Conservation (phyloP, 2,797 vertebrate species). For the Mycteria americana region DNA sequence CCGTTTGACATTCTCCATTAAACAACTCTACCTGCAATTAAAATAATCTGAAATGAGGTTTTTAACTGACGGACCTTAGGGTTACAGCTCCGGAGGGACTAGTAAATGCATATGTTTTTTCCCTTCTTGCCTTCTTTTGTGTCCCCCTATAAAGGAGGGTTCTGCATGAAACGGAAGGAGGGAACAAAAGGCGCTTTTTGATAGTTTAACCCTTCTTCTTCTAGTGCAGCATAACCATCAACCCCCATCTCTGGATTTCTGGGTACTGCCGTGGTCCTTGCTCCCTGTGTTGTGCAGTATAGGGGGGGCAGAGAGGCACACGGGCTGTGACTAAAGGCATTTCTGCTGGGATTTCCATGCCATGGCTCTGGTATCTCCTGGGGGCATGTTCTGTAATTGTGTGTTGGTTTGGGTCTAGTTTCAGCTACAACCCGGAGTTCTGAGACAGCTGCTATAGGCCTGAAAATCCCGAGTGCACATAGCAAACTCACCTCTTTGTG, state of each 20-base stretch:
- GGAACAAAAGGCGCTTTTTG: not conserved
- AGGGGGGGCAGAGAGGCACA: not conserved
- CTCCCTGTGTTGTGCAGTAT: no score
- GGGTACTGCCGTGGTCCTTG: not conserved
- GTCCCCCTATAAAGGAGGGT: not conserved
- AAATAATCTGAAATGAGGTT: not conserved
- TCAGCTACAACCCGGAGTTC: not conserved
- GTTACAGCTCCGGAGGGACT: not conserved
- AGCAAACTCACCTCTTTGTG: not conserved
- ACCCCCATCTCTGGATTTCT: not conserved
- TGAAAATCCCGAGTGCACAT: not conserved
- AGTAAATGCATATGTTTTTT: not conserved
- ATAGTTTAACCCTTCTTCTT: not conserved
- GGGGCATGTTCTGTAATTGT: not conserved
- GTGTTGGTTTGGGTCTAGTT: not conserved
- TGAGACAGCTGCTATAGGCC: not conserved
- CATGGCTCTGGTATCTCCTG: not conserved
- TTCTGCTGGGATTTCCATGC: not conserved
- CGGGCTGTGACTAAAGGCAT: not conserved
- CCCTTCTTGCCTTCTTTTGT: not conserved
- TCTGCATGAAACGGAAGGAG: not conserved
- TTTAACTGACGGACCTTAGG: not conserved
- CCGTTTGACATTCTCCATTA: not conserved
- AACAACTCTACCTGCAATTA: not conserved
- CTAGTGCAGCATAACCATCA: not conserved